Percentiles rank a stretch among this genome's conserved stretches.
These are phyloP conservation scores for Parazoanthus atlanticus DNA, from an alignment of 92 coral and sea anemone species.

Conservation along the genomic window DNA sequence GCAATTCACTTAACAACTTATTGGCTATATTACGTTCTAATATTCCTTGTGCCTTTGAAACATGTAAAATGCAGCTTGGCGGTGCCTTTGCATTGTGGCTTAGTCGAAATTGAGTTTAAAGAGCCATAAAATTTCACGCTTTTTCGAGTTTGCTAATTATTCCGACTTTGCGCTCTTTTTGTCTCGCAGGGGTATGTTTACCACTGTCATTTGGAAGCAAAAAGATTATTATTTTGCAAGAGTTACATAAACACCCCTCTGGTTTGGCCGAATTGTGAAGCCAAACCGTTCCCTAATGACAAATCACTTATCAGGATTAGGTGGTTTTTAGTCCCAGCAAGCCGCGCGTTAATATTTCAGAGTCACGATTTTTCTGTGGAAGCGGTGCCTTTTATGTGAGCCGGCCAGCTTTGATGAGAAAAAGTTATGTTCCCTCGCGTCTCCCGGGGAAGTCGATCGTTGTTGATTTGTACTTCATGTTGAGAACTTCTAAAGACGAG, in stretches of 20 bases:
- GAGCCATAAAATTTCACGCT: conserved; percentile 64
- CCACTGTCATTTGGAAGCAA: conserved; percentile 66
- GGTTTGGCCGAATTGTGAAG: conserved; percentile 54
- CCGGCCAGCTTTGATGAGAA: conserved; percentile 83
- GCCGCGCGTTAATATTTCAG: conserved; percentile 67
- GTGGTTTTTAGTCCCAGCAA: conserved; percentile 52
- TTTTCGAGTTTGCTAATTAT: conserved; percentile 60
- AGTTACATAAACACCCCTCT: conserved; percentile 56
- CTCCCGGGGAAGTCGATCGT: conserved; percentile 46
- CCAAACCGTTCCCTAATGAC: conserved; percentile 57
- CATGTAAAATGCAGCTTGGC: conserved; percentile 53
- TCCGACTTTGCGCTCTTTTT: conserved; percentile 47
- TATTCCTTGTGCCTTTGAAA: conserved; percentile 61
- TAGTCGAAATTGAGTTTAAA: conserved; percentile 67
- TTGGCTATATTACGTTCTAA: conserved; percentile 79
- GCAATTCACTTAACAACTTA: conserved; percentile 87
- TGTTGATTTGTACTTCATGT: conserved; percentile 65
- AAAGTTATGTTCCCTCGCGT: conserved; percentile 70
- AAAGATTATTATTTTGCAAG: conserved; percentile 71
- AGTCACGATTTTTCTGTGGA: conserved; percentile 53
- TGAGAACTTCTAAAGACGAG: conserved; percentile 40
- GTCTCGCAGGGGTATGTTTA: conserved; percentile 61
- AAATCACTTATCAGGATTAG: conserved; percentile 64
- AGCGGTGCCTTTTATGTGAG: conserved; percentile 88
- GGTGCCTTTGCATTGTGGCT: conserved; percentile 65